phyloP scores from a whole-genome alignment of 2,888 invertebrate genomes.

The Aradus depressus region DNA sequence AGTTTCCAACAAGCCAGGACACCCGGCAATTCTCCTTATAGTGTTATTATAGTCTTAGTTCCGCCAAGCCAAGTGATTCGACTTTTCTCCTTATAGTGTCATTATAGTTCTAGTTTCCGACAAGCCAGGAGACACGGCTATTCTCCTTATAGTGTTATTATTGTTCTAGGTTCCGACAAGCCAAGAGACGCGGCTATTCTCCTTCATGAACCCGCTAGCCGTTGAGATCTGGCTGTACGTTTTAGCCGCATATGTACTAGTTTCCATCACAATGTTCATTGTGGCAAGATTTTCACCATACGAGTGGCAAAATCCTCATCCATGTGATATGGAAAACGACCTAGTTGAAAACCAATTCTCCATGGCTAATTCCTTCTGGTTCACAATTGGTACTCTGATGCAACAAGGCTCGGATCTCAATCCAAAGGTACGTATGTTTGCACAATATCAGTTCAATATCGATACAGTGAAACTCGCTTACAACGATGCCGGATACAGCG shows the following conservation, averaged over 20 bases:
- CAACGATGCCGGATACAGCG: too few species aligned
- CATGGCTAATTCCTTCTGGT: slow-evolving; percentile 75
- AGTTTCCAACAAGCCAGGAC: too few species aligned
- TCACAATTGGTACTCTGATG: slow-evolving; percentile 79
- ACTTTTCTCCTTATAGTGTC: too few species aligned
- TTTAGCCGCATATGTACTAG: slow-evolving; percentile 65
- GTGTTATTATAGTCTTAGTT: too few species aligned
- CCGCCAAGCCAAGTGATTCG: too few species aligned
- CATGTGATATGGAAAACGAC: slow-evolving; percentile 47
- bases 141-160: slow-evolving; percentile 69
- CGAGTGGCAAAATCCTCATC: slow-evolving; percentile 67
- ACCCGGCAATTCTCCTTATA: too few species aligned
- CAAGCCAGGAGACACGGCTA: too few species aligned
- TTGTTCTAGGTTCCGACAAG: slow-evolving; percentile 52
- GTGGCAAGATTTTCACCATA: slow-evolving; percentile 70
- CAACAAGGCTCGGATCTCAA: slow-evolving; percentile 71
- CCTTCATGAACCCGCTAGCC: slow-evolving; percentile 78
- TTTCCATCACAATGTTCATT: slow-evolving; percentile 65
- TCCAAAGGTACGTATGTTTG: slow-evolving; percentile 49
- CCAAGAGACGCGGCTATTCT: slow-evolving; percentile 60
- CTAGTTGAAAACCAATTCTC: slow-evolving; percentile 69
- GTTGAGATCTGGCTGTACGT: slow-evolving; percentile 80
- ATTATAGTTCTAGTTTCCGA: too few species aligned
- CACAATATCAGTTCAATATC: too few species aligned
- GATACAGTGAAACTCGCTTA: too few species aligned